Conservation (phyloP, 2,113 vertebrate species). For the Daubentonia madagascariensis region DNA sequence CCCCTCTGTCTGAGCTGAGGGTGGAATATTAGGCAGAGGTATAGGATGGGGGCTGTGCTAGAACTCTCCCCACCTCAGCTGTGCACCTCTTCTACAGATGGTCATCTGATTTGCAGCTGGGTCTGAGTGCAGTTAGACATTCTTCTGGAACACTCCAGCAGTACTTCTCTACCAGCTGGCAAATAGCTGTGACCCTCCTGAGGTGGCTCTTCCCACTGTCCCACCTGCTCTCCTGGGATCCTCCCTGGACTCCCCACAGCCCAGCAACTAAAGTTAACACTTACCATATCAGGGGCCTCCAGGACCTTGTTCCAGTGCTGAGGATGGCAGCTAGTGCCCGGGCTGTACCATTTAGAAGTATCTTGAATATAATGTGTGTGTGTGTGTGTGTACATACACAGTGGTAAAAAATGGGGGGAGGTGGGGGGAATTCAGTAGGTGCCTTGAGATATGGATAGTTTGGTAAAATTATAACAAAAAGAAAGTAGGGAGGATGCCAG, state of each 20-base stretch:
- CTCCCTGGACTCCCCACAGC: background rate
- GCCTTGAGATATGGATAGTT: background rate
- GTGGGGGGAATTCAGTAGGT: background rate
- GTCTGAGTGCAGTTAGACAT: background rate
- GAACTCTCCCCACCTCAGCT: background rate
- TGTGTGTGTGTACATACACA: background rate
- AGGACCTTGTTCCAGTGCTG: background rate
- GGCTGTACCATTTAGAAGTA: background rate
- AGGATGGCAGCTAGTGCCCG: background rate
- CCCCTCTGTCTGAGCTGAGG: background rate
- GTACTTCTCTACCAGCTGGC: background rate
- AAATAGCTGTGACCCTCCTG: background rate
- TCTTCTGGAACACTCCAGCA: background rate
- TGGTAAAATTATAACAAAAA: background rate
- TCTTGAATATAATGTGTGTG: background rate
- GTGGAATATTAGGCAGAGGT: background rate
- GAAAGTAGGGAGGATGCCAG: background rate
- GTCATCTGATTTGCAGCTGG: fast-evolving
- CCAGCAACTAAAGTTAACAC: background rate
- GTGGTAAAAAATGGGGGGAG: background rate
- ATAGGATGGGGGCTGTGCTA: background rate
- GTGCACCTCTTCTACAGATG: no score
- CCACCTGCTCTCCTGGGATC: background rate
- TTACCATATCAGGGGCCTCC: no score
- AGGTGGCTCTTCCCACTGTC: background rate